phyloP scores from a whole-genome alignment of 2,797 vertebrate species.

The Myioborus miniatus region DNA sequence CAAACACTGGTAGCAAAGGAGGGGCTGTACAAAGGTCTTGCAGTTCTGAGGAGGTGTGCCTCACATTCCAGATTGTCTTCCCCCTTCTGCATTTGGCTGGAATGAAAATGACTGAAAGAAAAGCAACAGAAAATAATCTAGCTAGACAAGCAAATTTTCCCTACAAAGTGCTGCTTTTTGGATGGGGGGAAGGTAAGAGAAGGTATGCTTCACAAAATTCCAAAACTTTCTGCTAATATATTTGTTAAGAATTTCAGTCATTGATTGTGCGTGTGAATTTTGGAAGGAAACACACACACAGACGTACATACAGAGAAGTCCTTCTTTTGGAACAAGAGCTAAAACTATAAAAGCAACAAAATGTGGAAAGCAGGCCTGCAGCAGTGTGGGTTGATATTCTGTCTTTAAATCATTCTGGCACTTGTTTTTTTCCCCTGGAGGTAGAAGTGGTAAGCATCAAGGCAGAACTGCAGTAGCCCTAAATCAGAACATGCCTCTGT shows the following conservation, averaged over 20 bases:
- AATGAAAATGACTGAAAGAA: background rate
- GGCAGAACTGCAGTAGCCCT: conserved; percentile 56
- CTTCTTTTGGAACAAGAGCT: conserved; percentile 54
- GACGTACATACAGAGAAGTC: background rate
- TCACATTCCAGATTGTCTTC: background rate
- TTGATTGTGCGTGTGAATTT: background rate
- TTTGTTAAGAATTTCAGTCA: background rate
- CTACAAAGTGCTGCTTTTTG: background rate
- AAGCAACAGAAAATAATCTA: background rate
- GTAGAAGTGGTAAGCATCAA: conserved; percentile 65
- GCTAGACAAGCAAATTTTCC: background rate
- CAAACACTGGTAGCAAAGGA: background rate
- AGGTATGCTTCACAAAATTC: background rate
- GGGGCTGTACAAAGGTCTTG: background rate
- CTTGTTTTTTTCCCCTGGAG: conserved; percentile 69
- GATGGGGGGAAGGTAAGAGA: background rate
- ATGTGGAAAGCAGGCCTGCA: conserved; percentile 64
- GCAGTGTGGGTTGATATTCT: conserved; percentile 68
- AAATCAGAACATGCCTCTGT: conserved; percentile 53
- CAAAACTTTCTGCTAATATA: background rate
- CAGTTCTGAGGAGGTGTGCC: background rate
- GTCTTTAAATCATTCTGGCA: conserved; percentile 74
- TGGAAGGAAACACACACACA: background rate
- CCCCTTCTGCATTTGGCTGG: background rate
- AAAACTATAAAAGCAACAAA: conserved; percentile 61